A percentile compares a stretch with the other conserved stretches of the same genome.
These are phyloP conservation scores for Drosophila affinis DNA, from an alignment of 2,888 invertebrate genomes.

Conservation along the genomic window DNA sequence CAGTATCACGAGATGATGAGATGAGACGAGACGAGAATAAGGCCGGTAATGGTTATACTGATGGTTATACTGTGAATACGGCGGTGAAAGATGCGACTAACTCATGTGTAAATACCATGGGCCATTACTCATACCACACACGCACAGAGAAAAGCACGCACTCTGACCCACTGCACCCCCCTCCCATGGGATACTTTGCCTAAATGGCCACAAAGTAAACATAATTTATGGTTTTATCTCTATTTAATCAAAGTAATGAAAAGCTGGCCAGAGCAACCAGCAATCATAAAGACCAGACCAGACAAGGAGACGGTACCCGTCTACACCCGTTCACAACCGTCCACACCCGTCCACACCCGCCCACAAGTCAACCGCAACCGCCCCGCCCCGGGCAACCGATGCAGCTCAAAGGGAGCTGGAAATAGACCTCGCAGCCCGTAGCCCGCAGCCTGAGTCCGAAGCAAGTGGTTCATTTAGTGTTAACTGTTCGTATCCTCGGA, in stretches of 20 bases:
- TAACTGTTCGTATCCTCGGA: slow-evolving; percentile 47
- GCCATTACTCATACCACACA: slow-evolving; percentile 60
- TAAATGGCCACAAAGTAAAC: slow-evolving; percentile 61
- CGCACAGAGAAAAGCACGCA: slow-evolving; percentile 15
- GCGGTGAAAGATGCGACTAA: slow-evolving; percentile 54
- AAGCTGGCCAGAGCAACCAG: slow-evolving; percentile 32
- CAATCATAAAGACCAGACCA: slow-evolving; percentile 25
- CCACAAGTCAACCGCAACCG: slow-evolving; percentile 9
- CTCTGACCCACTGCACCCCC: slow-evolving; percentile 10
- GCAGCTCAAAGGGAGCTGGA: background rate
- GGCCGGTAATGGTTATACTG: slow-evolving; percentile 10
- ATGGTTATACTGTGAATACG: background rate
- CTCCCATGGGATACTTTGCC: slow-evolving; percentile 24
- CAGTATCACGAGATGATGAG: slow-evolving; percentile 14
- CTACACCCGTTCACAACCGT: background rate
- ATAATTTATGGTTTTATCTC: slow-evolving; percentile 80
- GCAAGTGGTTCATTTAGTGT: slow-evolving; percentile 53
- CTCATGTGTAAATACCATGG: slow-evolving; percentile 76
- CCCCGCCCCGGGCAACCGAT: background rate
- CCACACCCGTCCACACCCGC: slow-evolving; percentile 4
- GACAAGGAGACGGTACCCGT: background rate
- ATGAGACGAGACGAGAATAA: slow-evolving; percentile 29
- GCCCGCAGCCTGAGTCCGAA: background rate
- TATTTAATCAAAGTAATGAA: slow-evolving; percentile 78
- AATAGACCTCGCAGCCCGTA: background rate